phyloP scores from a whole-genome alignment of 2,113 vertebrate species.

The Stegostoma tigrinum region DNA sequence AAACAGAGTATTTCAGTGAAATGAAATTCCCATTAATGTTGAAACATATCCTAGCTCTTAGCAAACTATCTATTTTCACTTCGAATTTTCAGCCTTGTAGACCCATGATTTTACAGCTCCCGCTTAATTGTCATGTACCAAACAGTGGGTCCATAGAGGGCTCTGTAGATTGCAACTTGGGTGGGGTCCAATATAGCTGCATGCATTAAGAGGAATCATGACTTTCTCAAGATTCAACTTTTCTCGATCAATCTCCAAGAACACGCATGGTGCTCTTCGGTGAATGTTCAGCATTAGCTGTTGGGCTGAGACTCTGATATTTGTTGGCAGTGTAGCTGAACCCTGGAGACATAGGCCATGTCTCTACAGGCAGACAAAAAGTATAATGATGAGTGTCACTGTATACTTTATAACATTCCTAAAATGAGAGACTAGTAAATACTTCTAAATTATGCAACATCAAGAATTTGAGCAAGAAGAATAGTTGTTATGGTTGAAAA shows the following conservation, averaged over 20 bases:
- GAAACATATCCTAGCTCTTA: neutral
- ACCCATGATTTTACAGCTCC: neutral
- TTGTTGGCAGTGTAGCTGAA: neutral
- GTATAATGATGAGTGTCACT: neutral
- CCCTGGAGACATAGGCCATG: neutral
- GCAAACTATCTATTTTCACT: neutral
- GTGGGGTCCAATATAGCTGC: neutral
- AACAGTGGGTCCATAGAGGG: neutral
- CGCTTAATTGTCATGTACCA: neutral
- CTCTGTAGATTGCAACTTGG: neutral
- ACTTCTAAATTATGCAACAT: neutral
- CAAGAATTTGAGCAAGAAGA: neutral
- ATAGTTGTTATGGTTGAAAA: neutral
- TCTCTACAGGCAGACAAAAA: neutral
- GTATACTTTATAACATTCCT: neutral
- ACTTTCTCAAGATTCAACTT: neutral
- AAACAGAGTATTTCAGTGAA: neutral
- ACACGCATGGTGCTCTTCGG: neutral
- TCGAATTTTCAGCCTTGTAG: neutral
- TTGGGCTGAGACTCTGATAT: neutral
- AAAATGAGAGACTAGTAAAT: neutral
- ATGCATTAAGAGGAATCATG: neutral
- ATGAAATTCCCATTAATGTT: neutral
- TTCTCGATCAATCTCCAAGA: neutral
- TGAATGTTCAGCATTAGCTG: neutral